Conservation (phyloP, 2,888 invertebrate species). For the Plemyria rubiginata region DNA sequence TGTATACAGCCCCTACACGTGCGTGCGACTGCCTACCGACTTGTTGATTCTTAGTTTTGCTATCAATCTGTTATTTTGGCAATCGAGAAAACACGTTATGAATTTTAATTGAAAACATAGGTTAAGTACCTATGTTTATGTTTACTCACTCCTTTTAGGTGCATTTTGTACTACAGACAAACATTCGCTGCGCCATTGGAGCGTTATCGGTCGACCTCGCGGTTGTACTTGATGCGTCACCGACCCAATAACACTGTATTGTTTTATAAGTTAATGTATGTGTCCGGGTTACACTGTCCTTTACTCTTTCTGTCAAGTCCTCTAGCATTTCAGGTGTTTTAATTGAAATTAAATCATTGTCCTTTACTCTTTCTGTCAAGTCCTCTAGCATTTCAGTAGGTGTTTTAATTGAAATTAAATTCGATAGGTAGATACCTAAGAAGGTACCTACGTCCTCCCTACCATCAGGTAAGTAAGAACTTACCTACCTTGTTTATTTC, state of each 20-base stretch:
- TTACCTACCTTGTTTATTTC: no score
- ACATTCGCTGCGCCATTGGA: slow-evolving; percentile 64
- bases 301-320: slow-evolving; percentile 35
- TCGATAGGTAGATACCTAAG: no score
- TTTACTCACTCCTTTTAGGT: neutral
- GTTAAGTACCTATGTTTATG: no score
- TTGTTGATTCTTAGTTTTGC: no score
- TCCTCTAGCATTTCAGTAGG: no score
- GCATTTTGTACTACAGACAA: slow-evolving; percentile 24
- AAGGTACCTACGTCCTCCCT: no score
- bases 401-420: no score
- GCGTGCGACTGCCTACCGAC: no score
- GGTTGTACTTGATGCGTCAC: slow-evolving; percentile 57
- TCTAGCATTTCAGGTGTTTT: no score
- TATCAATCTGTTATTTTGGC: neutral
- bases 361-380: no score
- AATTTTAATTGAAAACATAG: neutral
- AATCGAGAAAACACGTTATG: neutral
- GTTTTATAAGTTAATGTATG: slow-evolving; percentile 52
- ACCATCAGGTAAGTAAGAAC: no score
- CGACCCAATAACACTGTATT: slow-evolving; percentile 54
- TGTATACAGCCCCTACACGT: neutral
- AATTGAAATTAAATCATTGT: no score
- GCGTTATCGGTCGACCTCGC: slow-evolving; percentile 59
- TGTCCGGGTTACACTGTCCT: slow-evolving; percentile 63